phyloP scores from a whole-genome alignment of 2,888 invertebrate species.

The Ischnus inquisitorius region DNA sequence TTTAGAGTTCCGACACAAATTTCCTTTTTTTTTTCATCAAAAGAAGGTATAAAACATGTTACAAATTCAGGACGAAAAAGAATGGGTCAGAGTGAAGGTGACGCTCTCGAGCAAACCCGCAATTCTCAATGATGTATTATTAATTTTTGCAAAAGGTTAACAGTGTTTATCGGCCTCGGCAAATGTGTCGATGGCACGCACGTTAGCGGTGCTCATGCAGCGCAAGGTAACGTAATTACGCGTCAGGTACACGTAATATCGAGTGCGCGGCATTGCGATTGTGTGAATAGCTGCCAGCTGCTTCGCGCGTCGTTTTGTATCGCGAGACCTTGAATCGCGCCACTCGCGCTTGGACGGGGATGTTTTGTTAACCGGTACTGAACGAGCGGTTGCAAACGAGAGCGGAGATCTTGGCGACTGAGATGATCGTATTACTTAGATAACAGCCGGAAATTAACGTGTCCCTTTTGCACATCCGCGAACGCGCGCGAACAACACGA shows the following conservation, averaged over 20 bases:
- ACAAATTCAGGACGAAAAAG: not conserved
- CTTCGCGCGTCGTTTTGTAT: not conserved
- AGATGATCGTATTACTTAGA: not conserved
- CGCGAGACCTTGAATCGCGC: constrained; percentile 1
- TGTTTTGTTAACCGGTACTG: constrained; percentile 10
- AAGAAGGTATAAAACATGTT: not conserved
- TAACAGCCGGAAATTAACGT: not conserved
- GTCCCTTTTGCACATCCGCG: no score
- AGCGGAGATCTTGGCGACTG: not conserved
- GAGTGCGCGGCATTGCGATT: not conserved
- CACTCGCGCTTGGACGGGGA: constrained; percentile 1
- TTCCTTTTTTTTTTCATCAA: no score
- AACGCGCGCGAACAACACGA: no score
- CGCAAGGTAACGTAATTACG: constrained; percentile 49
- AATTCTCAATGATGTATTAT: not conserved
- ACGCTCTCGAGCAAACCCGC: not conserved
- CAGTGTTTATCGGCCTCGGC: not conserved
- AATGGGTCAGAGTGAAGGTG: not conserved
- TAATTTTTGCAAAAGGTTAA: not conserved
- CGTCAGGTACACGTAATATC: constrained; percentile 12
- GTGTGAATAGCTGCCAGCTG: constrained; percentile 30
- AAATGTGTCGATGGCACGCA: constrained; percentile 21
- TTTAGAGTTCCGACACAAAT: no score
- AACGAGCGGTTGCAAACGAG: not conserved
- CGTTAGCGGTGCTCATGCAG: constrained; percentile 4